These are phyloP conservation scores for human DNA, from an alignment of 2,113 vertebrate species.

Conservation along the genomic window DNA sequence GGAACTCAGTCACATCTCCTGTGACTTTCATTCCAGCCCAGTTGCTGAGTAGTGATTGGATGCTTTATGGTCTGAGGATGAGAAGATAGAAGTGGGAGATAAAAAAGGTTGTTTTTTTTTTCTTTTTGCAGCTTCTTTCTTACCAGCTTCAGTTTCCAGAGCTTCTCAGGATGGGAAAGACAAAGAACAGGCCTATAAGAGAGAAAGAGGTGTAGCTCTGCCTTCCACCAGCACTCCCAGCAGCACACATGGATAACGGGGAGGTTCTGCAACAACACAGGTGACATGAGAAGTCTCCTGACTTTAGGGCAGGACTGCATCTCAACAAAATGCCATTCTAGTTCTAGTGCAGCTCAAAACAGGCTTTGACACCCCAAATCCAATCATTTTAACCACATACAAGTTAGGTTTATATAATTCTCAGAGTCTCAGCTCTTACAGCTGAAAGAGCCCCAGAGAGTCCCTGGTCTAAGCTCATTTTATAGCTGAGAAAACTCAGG, in stretches of 20 bases:
- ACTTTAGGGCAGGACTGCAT: background rate
- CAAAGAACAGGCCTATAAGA: background rate
- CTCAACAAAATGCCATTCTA: background rate
- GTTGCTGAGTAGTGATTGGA: background rate
- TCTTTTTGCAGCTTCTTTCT: background rate
- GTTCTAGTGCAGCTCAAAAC: background rate
- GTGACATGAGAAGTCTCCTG: rapidly evolving
- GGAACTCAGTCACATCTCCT: background rate
- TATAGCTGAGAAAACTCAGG: slow-evolving; percentile 60
- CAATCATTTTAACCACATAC: slow-evolving; percentile 32
- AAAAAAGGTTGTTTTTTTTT: background rate
- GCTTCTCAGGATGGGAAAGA: background rate
- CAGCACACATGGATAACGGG: no score
- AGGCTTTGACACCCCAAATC: background rate
- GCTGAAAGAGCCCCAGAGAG: slow-evolving; percentile 54
- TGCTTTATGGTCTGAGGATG: background rate
- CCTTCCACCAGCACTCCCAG: background rate
- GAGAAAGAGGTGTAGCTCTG: background rate
- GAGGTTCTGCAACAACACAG: background rate
- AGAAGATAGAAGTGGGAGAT: background rate
- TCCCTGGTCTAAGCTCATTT: slow-evolving; percentile 51
- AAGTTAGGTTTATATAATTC: background rate
- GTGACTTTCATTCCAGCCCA: slow-evolving; percentile 3
- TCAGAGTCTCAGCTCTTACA: slow-evolving; percentile 46
- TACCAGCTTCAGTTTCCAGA: background rate